Percentiles rank a stretch among this genome's conserved stretches.
Evolutionary conservation across 2,113 vertebrate genomes (phyloP).

Genomic region (Cnemophilus loriae): DNA sequence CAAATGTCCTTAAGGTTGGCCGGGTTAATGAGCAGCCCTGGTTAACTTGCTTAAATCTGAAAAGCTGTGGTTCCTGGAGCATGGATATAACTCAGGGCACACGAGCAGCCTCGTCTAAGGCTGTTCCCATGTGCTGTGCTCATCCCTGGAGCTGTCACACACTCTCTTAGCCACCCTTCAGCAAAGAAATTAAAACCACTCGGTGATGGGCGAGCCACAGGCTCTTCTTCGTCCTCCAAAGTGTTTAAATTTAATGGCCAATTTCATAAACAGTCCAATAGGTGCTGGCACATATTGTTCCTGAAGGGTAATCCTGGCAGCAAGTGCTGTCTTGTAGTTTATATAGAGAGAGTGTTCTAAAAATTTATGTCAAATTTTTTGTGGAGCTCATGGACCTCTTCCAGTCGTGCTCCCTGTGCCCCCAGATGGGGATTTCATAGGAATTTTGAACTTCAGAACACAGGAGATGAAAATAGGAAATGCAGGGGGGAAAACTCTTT

Average conservation of each 20-base stretch:
- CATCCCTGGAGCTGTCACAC: neutral
- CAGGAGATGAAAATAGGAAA: neutral
- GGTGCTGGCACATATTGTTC: neutral
- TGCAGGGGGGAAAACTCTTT: fast-evolving
- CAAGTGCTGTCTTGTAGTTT: fast-evolving
- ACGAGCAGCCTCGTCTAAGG: fast-evolving
- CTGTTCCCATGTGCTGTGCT: neutral
- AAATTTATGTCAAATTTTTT: neutral
- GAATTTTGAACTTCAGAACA: neutral
- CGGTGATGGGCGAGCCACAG: fast-evolving
- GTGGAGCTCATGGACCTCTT: neutral
- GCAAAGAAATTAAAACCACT: neutral
- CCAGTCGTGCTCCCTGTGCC: neutral
- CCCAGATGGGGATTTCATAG: neutral
- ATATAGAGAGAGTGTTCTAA: neutral
- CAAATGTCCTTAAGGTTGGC: constrained; percentile 29
- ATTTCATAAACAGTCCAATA: neutral
- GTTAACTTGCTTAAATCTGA: neutral
- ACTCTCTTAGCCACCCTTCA: neutral
- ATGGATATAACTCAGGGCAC: fast-evolving
- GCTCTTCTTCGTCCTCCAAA: neutral
- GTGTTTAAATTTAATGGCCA: neutral
- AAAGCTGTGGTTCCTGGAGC: neutral
- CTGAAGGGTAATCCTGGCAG: neutral
- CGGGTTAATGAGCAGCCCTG: fast-evolving